Percentiles rank a stretch among this genome's conserved stretches.
Evolutionary conservation across 2,113 vertebrate species (phyloP).

Genomic region (Lophura nycthemera): DNA sequence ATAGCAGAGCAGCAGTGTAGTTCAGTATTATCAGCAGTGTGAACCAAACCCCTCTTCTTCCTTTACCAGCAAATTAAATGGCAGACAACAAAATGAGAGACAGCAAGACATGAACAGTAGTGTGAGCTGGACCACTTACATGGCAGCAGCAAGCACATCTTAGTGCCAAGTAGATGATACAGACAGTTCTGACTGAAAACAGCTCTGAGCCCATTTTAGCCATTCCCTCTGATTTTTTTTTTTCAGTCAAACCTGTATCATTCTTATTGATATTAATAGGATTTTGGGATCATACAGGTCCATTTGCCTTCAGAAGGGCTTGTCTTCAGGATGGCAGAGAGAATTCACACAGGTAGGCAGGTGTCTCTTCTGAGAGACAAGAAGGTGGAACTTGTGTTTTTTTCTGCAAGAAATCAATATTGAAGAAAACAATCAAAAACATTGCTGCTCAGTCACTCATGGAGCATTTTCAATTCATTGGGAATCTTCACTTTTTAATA

Average conservation of each 20-base stretch:
- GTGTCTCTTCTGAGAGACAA: neutral
- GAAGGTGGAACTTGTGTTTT: neutral
- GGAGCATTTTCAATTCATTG: neutral
- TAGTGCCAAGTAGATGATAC: neutral
- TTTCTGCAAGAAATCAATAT: conserved; percentile 3
- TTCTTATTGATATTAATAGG: conserved; percentile 13
- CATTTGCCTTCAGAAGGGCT: neutral
- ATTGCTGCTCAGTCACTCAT: neutral
- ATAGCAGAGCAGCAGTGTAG: neutral
- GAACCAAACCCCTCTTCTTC: neutral
- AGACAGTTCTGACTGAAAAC: neutral
- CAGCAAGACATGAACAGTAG: neutral
- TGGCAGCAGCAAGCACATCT: conserved; percentile 22
- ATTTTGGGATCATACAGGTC: neutral
- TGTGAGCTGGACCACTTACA: neutral
- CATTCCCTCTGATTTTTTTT: neutral
- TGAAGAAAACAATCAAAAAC: neutral
- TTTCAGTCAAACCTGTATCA: neutral
- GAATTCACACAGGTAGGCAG: neutral
- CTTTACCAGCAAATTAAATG: conserved; percentile 12
- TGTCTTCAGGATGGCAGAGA: neutral
- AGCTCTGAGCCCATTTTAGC: conserved; percentile 1
- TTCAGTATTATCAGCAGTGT: neutral
- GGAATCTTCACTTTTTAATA: neutral
- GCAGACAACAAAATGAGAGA: conserved; percentile 18